Base-by-base conservation (phyloP, 2,113 vertebrate genomes). In the Okapia johnstoni region DNA sequence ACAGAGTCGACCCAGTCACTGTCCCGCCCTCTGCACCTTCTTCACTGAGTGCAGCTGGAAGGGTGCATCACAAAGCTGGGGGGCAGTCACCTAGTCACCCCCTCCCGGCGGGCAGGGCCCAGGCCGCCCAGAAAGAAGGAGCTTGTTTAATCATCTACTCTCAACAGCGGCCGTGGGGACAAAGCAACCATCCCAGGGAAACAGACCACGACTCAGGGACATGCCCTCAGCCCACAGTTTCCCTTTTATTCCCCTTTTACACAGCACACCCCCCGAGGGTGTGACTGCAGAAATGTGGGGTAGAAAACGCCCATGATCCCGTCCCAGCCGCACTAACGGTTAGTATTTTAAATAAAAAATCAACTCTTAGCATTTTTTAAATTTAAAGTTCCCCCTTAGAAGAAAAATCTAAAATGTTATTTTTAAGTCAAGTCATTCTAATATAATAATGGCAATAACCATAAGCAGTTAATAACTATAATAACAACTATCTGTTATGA, bases 231-330 rank as follows among this genome's bases (percentile, higher is more conserved):
- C 23, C 52, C 6, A 7, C 14, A 2, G 1, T 7, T 12, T 28
- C 6, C 66, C 48, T 28, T 16, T 33, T 4, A 4, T 19, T 46
- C 54, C 57, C 23, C 33, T 26, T 77, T 73, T 36, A 57, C 26
- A 28, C 11, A 0, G 1, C 40, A 16, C 54, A 26, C 1, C 6
- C 8, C 57, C 48, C n/a, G 17, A 2, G 11, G 25, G 3, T 28
- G 25, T 33, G 23, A 36, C 7, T 14, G 26, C 55, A 93, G 84
- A 58, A 36, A 36, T 0, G 2, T 13, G 2, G 40, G 3, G 4
- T 1, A 77, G 50, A 33, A 85, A n/a, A 46, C 36, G 3, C 76
- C 36, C 84, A 5, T 1, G 9, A 9, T 28, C 15, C 54, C 43
- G 23, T 9, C 43, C 48, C 21, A 50, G 58, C 6, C 4, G 43